Evolutionary conservation across 2,888 invertebrate genomes (phyloP), one percentile per base, ranked within the genome.

Genomic region (Dryococelus australis): DNA sequence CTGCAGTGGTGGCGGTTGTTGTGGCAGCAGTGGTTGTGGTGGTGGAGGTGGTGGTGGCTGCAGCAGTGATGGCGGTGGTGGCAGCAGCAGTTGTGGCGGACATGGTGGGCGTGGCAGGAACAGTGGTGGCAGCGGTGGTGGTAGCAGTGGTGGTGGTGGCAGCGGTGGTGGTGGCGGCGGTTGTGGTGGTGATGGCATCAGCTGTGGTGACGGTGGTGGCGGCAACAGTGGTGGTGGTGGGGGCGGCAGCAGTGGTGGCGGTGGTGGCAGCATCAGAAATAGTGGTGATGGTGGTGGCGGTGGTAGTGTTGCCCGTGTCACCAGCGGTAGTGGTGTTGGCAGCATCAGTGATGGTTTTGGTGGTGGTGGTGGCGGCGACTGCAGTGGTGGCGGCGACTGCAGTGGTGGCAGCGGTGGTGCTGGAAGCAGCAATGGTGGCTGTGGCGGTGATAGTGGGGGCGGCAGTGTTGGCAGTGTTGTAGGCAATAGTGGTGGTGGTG

Each of bases 131-230:
- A 27, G 28, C 24, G 16, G 80, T 80, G 16, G 28, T 80, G 28
- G 80, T 80, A 80, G 80, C 24, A 20, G 80, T 80, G 28, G 80
- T 80, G 28, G 80, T 80, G 80, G 28, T 27, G 28, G 80, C 16
- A 80, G 80, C 16, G 28, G 80, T 80, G 28, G 80, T 27, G 28
- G 28, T 80, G 16, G 80, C 16, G 16, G 80, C 16, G 28, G 80
- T 80, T 8, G 28, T 27, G 16, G 80, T 80, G 28, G 80, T 80
- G 28, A 16, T 80, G 28, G 43, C 27, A 28, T 16, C 27, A n/a
- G 47, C 27, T 5, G 43, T 43, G n/a, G 35, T 85, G 43, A 28
- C n/a, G n/a, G n/a, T 43, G 9, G 35, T 0, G 43, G 85, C 9
- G 43, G 85, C 4, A n/a, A 16, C 10, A n/a, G 85, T 43, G 27